Evolutionary conservation across 2,113 vertebrate species (phyloP), one percentile per base, ranked within the genome.

Genomic region (Hipposideros armiger): DNA sequence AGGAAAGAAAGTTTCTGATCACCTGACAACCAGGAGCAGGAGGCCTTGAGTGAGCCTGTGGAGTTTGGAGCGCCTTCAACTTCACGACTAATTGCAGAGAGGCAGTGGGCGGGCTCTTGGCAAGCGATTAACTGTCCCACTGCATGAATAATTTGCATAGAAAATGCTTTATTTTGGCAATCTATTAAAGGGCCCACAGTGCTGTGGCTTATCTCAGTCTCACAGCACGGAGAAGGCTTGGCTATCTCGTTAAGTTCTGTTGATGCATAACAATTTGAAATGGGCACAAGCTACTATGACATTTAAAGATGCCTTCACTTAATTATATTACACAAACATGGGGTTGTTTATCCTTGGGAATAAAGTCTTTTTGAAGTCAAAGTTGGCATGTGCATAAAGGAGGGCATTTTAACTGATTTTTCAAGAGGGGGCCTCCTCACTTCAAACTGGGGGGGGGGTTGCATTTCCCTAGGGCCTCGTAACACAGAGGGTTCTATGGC

Each of bases 151-250:
- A 99, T 99, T 99, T 99, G 99, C 99, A 99, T 99, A 99, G 99
- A 99, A 99, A 99, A 99, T 99, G 99, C 99, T 99, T 99, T 99
- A 99, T 99, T 99, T 99, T 99, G 99, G 99, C 99, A 99, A 99
- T 99, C 99, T 99, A 99, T 99, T 99, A 99, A 99, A 99, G 99
- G 99, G 99, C 99, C 99, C 99, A 99, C 99, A 99, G 99, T 99
- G 99, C 99, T 99, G 99, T 99, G 99, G 99, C 99, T 99, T 99
- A 99, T 99, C 99, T 98, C 99, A 98, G 99, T 98, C 99, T 99
- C 99, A 98, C 99, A 99, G 99, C 99, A 99, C 99, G 99, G 99
- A 98, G 99, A 99, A 99, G 99, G 99, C 99, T 99, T 99, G 99
- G 99, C 99, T 99, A 99, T 99, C 99, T 99, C 99, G 99, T 99